Base-by-base conservation (phyloP, 2,888 invertebrate genomes). In the Habrosyne pyritoides region DNA sequence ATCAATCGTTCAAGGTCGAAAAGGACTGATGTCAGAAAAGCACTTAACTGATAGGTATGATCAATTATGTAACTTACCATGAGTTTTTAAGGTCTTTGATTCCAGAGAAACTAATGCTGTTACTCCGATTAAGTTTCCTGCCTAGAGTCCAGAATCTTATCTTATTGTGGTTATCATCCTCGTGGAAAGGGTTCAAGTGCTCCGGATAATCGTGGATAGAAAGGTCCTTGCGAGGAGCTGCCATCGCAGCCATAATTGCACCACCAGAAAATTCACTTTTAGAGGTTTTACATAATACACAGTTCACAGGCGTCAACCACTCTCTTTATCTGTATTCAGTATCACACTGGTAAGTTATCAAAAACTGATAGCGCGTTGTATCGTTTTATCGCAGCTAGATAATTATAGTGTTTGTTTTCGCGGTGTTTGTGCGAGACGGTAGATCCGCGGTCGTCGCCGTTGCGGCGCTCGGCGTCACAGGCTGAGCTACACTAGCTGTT, bases 101-200 rank as follows among this genome's bases (percentile, higher is more conserved):
- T 67, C 94, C 93, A 47, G 91, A 89, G 66, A 94, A 91, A 50
- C 91, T 94, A 77, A 95, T 95, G 79, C 95, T 95, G 77, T 94
- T 94, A 4, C 93, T 93, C 59, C 94, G 86, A 56, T 75, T 84
- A 47, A 93, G 87, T 71, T 93, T 93, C 66, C 87, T 89, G 47
- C 93, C 93, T 24, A 94, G 84, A 21, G 93, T 93, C 94, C 94
- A 94, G 80, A 95, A 95, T 54, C 94, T 83, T 61, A 94, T 89
- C 72, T 93, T 93, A 73, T 93, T 94, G 75, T 94, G 94, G 78
- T 94, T 93, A 64, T 94, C 94, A 54, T 95, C 95, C 69, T 96
- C 96, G 64, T 94, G 94, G 82, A 96, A 96, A 21, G 96, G 96
- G 86, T 96, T 96, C 63, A 96, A 89, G 81, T 96, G 95, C 76